Evolutionary conservation across 2,888 invertebrate species (phyloP), one percentile per base, ranked within the genome.

Genomic region (Patella caerulea): DNA sequence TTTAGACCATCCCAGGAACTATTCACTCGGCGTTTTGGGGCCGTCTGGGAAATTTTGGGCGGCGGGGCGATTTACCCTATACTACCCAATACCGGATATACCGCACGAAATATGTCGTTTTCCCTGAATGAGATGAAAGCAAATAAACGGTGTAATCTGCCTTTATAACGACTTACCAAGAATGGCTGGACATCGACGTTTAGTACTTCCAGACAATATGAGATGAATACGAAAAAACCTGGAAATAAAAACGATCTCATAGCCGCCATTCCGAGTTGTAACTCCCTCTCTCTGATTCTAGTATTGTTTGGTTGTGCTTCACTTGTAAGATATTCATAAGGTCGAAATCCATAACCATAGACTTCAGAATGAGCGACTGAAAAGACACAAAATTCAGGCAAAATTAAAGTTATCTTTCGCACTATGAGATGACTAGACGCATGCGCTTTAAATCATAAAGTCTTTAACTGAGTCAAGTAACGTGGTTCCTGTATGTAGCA

Each of bases 291-390:
- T 14, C 79, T 75, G 77, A 79, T 74, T 19, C 70, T 17, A 29
- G 82, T 72, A 71, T 80, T 78, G 53, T 78, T 75, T 29, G 19
- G 54, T 24, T 71, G 72, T 34, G 52, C 59, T 3, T 84, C 83
- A 72, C 85, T 84, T 14, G 86, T 82, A 70, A 88, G 81, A 80
- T 86, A 88, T 75, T 90, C 90, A 79, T 88, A 89, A 9, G 89
- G 83, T 2, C 88, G 84, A 76, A 90, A 89, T 0, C 90, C 90
- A 80, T 86, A 90, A 0, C 89, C 88, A 76, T 86, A 87, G 2
- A 84, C 81, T 73, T 88, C 87, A 2, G 87, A 82, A 79, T 87
- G 87, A 19, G 88, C 89, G 45, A 89, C 90, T 90, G 84, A 45
- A 83, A 82, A 45, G 45, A 45, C 45, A 45, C 45, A 45, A 45